Percentiles rank a stretch among this genome's conserved stretches.
phyloP scores from a whole-genome alignment of 2,888 invertebrate species.

The Formica aserva region DNA sequence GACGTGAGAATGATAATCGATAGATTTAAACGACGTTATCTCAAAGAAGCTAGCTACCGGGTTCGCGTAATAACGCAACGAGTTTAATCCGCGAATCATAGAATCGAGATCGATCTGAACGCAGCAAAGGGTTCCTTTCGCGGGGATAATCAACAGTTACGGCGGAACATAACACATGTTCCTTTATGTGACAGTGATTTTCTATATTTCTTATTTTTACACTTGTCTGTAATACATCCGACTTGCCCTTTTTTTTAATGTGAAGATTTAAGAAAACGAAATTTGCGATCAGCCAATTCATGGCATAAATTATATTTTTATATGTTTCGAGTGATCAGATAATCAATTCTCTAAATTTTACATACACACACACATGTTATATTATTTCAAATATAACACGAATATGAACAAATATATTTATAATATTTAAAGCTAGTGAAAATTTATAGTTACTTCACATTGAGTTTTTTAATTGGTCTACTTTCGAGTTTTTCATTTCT shows the following conservation, averaged over 20 bases:
- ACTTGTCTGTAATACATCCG: constrained; percentile 19
- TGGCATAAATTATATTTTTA: constrained; percentile 3
- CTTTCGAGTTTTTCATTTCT: not conserved
- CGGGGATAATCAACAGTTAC: constrained; percentile 41
- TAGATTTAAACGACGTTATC: not conserved
- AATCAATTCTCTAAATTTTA: not conserved
- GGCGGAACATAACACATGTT: constrained; percentile 44
- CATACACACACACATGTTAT: not conserved
- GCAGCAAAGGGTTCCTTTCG: constrained; percentile 29
- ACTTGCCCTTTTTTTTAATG: not conserved
- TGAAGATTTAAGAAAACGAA: not conserved
- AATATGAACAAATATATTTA: not conserved
- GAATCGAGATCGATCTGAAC: constrained; percentile 1
- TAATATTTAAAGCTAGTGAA: not conserved
- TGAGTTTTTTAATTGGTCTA: not conserved
- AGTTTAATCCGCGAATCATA: constrained; percentile 14
- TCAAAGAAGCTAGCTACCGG: not conserved
- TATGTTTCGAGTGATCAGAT: not conserved
- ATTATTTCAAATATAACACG: constrained; percentile 3
- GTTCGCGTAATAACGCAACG: not conserved
- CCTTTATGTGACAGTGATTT: constrained; percentile 27
- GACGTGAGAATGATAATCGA: constrained; percentile 28
- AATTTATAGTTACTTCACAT: not conserved
- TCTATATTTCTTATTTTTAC: constrained; percentile 27
- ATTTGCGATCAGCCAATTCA: not conserved